Evolutionary conservation across 2,888 invertebrate genomes (phyloP), one percentile per base, ranked within the genome.

Genomic region (Steromphala cineraria): DNA sequence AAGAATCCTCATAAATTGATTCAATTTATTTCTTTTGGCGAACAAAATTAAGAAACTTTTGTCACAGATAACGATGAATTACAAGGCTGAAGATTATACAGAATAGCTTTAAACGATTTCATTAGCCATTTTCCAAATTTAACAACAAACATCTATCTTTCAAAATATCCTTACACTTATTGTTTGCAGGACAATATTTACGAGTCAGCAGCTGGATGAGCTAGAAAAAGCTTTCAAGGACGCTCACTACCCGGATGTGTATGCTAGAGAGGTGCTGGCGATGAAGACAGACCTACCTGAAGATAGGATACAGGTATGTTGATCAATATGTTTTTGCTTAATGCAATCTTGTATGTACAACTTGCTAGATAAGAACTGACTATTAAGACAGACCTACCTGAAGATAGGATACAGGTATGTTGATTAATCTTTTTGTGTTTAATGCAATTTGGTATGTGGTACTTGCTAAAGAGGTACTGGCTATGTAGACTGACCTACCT

Each of bases 221-320:
- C 95, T 99, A 93, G 99, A 99, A 95, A 98, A 98, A 94, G 98
- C 99, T 75, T 99, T 99, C 95, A 98, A 98, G 94, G 99, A 99
- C 93, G 99, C 99, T 79, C 99, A 99, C 95, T 99, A 99, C 94
- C 99, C 99, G 7, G 99, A 99, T 95, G 99, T 99, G 87, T 98
- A 99, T 94, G 98, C 99, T 81, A 95, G 99, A 94, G 94, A 94
- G 83, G 88, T 93, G 67, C 87, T 94, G 36, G 92, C 93, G 8
- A 86, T 93, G 74, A 93, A 92, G 84, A 94, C 94, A 19, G 92
- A 91, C 81, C 87, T 94, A 53, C 93, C 94, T 10, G 94, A 94
- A 82, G 94, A 94, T 83, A 82, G 93, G 67, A 94, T 94, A 80
- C 93, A 94, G 92, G 93, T 93, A 83, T 79, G 81, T 71, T 15